Evolutionary conservation across 2,888 invertebrate species (phyloP), one percentile per base, ranked within the genome.

Genomic region (Chrysina gloriosa): DNA sequence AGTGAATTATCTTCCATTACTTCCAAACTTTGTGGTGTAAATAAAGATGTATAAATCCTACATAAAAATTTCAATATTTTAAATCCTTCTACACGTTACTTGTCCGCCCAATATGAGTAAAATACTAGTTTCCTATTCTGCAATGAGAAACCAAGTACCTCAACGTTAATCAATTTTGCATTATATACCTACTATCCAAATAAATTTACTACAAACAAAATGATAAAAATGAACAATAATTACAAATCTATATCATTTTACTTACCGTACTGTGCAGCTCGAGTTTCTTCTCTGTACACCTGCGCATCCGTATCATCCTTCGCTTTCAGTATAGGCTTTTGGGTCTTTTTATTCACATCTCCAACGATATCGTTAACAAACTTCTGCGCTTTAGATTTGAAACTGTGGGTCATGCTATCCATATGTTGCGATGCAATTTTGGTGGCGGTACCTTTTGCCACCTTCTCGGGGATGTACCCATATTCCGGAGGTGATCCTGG

Each of bases 241-340:
- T 21, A 45, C 16, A 52, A 50, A n/a, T n/a, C n/a, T 50, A n/a
- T 27, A 52, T 14, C 29, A 14, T n/a, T 23, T 16, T 52, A 52
- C 87, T 89, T 85, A 91, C 91, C 91, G 79, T 89, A 89, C 84
- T 90, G 89, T 47, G 90, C 87, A 42, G 89, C 85, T 76, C 90
- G 86, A n/a, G 88, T 86, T 76, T 91, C 90, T 79, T 91, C 90
- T 70, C 90, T 84, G 79, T 90, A 91, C 9, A 89, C 89, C 77
- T 90, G 90, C n/a, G 90, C 89, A 72, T 86, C 87, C 73, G 83
- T 77, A 78, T 86, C 79, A 77, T 84, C 71, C 76, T 82, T 76
- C 58, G 78, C 76, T 73, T 84, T 83, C 73, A 86, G 75, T 68
- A 85, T 85, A 3, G 84, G 84, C 73, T 81, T 84, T 50, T 78